Base-by-base conservation (phyloP, 1,140 invertebrate species). In the Pseudomyrmex concolor region DNA sequence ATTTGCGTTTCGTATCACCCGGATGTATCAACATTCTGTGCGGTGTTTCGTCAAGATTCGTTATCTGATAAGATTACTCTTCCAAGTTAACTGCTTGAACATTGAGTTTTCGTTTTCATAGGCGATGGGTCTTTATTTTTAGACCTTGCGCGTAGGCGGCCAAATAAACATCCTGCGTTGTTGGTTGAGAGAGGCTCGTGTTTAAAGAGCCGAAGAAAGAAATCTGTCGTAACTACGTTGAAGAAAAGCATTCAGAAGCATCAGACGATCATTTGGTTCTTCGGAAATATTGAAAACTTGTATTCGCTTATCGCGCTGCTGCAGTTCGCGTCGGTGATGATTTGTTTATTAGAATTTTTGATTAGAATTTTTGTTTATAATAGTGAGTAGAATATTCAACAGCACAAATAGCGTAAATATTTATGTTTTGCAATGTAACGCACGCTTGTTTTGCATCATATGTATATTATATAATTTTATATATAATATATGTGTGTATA, bases 361-460 rank as follows among this genome's bases (percentile, higher is more conserved):
- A n/a, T 77, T 1, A 77, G 34, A 15, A 68, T 55, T 68, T 51
- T 15, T 77, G 2, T 10, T 77, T 2, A n/a, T 68, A 77, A 48
- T 5, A 2, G 45, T 67, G 5, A 48, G 34, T 48, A n/a, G n/a
- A 25, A 25, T 25, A 13, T 48, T 43, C 54, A 45, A 25, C 57
- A 57, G 13, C 17, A 55, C 45, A 43, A 45, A 45, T 68, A 7
- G 1, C 22, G 54, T 10, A 62, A 73, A 19, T 15, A 54, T 17
- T 15, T 55, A 55, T 54, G 45, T 34, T 34, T 34, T 34, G 34
- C 5, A 34, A 34, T 34, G 34, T 34, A 34, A 34, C 34, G 5
- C 34, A 34, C 5, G 34, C 34, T 34, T 5, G 5, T 34, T 34
- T 34, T 34, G 34, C 34, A 34, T 25, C 34, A 34, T 34, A 34